These are phyloP conservation scores for Silvanus unidentatus DNA, from an alignment of 2,888 invertebrate genomes.

Conservation along the genomic window DNA sequence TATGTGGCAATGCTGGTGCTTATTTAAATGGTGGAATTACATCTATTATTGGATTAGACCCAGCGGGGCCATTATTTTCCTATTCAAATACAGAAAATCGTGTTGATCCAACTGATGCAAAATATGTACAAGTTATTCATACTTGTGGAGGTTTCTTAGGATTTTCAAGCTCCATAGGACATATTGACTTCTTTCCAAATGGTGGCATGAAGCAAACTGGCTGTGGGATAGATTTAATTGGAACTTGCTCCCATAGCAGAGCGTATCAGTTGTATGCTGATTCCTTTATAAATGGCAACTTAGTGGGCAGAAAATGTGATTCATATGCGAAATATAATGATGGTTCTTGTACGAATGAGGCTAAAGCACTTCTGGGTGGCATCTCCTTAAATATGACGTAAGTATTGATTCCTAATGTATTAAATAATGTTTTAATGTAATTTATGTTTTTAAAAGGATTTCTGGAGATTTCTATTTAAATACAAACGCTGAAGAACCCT, in stretches of 20 bases:
- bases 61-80: slow-evolving; percentile 35
- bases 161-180: slow-evolving; percentile 28
- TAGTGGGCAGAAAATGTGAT: slow-evolving; percentile 17
- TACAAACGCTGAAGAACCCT: slow-evolving; percentile 54
- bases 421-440: slow-evolving; percentile 1
- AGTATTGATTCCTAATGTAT: slow-evolving; percentile 7
- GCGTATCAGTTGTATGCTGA: slow-evolving; percentile 46
- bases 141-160: slow-evolving; percentile 28
- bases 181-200: slow-evolving; percentile 41
- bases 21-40: slow-evolving; percentile 21
- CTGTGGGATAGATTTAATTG: slow-evolving; percentile 33
- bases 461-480: slow-evolving; percentile 57
- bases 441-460: slow-evolving; percentile 31
- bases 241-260: slow-evolving; percentile 45
- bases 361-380: slow-evolving; percentile 17
- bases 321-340: slow-evolving; percentile 14
- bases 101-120: slow-evolving; percentile 35
- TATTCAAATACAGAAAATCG: slow-evolving; percentile 27
- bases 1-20: slow-evolving; percentile 32
- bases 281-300: slow-evolving; percentile 33
- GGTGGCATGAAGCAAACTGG: slow-evolving; percentile 39
- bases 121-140: slow-evolving; percentile 40
- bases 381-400: slow-evolving; percentile 15
- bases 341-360: slow-evolving; percentile 17
- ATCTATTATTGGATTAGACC: slow-evolving; percentile 39